Percentiles rank a stretch among this genome's conserved stretches.
These are phyloP conservation scores for Dermatophagoides farinae DNA, from an alignment of 1,140 invertebrate genomes.

Conservation along the genomic window DNA sequence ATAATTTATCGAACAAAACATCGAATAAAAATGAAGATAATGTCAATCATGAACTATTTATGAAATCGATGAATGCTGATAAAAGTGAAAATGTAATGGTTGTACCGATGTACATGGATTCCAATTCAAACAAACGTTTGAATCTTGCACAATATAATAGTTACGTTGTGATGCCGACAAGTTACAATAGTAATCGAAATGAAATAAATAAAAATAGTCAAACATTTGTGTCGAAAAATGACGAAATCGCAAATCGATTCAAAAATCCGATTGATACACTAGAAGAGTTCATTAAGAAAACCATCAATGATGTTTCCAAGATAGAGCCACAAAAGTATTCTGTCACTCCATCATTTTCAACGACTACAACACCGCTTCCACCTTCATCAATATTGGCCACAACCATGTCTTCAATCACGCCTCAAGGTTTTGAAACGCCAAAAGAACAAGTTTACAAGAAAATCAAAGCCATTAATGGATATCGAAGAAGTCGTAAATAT, in stretches of 20 bases:
- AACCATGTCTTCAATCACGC: not conserved
- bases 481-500: constrained; percentile 1
- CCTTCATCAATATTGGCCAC: not conserved
- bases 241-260: not conserved
- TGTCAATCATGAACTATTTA: no score
- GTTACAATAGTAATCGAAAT: not conserved
- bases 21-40: no score
- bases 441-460: not conserved
- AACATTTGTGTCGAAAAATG: not conserved
- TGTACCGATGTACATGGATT: not conserved
- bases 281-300: constrained; percentile 4
- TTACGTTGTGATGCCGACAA: not conserved
- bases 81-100: not conserved
- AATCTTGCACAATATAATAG: not conserved
- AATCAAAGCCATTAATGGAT: not conserved
- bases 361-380: not conserved
- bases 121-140: no score
- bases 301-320: not conserved
- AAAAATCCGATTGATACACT: not conserved
- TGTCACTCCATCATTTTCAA: not conserved
- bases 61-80: no score
- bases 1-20: no score
- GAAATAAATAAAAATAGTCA: not conserved
- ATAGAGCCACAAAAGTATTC: not conserved
- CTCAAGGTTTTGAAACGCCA: not conserved